These are phyloP conservation scores for Silurus lanzhouensis DNA, from an alignment of 2,797 vertebrate species.

Conservation along the genomic window DNA sequence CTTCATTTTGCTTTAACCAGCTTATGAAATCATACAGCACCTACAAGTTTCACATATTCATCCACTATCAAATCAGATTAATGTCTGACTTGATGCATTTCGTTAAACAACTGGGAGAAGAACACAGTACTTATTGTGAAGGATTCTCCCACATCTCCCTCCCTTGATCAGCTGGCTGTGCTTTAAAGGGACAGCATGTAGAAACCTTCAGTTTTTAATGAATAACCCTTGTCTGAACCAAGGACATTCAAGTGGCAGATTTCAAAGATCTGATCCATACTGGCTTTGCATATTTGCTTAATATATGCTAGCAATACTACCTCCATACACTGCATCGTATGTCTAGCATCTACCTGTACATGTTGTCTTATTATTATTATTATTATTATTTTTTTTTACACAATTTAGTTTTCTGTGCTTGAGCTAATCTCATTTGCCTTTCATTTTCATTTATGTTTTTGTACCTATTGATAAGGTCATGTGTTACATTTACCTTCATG, in stretches of 20 bases:
- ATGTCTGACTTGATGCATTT: background rate
- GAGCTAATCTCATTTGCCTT: slow-evolving; percentile 36
- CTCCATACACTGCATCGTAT: background rate
- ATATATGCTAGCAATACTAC: slow-evolving; percentile 66
- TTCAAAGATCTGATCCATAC: slow-evolving; percentile 78
- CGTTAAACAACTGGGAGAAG: background rate
- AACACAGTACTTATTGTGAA: background rate
- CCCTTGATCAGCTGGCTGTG: slow-evolving; percentile 43
- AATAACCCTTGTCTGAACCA: slow-evolving; percentile 30
- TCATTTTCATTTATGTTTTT: background rate
- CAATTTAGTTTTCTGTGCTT: slow-evolving; percentile 80
- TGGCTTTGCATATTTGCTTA: slow-evolving; percentile 79
- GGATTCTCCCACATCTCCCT: slow-evolving; percentile 20
- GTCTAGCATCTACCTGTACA: slow-evolving; percentile 9
- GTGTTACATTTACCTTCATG: slow-evolving; percentile 27
- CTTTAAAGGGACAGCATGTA: slow-evolving; percentile 27
- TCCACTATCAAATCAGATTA: background rate
- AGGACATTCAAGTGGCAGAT: slow-evolving; percentile 69
- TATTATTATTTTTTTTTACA: slow-evolving; percentile 78
- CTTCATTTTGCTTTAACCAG: background rate
- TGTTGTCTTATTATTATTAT: slow-evolving; percentile 51
- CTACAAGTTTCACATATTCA: background rate
- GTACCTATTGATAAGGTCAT: background rate
- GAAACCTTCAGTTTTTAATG: slow-evolving; percentile 46
- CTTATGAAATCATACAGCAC: background rate